phyloP scores from a whole-genome alignment of 2,113 vertebrate species.

The Aptenodytes patagonicus region DNA sequence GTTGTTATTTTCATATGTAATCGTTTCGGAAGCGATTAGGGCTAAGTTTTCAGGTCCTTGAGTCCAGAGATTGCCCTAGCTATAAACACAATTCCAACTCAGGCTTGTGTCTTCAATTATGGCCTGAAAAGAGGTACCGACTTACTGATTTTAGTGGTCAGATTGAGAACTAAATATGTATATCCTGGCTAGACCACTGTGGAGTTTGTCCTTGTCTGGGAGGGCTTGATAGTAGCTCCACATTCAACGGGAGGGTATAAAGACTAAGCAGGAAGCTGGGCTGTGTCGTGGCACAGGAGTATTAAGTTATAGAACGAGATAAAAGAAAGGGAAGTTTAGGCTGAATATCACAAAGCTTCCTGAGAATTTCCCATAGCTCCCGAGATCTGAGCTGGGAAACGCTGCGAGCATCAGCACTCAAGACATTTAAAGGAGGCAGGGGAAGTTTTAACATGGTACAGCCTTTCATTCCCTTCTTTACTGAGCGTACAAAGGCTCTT shows the following conservation, averaged over 20 bases:
- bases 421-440: background rate
- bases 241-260: background rate
- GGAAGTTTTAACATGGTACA: background rate
- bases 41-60: background rate
- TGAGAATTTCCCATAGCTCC: background rate
- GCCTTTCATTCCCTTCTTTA: background rate
- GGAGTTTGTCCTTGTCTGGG: background rate
- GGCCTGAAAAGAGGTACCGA: background rate
- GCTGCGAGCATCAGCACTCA: background rate
- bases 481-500: background rate
- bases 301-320: background rate
- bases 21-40: background rate
- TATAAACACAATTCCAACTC: background rate
- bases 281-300: background rate
- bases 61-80: background rate
- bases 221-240: background rate
- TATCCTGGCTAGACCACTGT: background rate
- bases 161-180: background rate
- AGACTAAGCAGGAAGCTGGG: background rate
- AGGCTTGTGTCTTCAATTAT: background rate
- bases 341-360: background rate
- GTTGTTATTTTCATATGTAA: background rate
- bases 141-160: background rate
- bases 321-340: slow-evolving; percentile 49
- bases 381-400: background rate